Evolutionary conservation across 2,888 invertebrate genomes (phyloP).

Genomic region (Amiota minor): DNA sequence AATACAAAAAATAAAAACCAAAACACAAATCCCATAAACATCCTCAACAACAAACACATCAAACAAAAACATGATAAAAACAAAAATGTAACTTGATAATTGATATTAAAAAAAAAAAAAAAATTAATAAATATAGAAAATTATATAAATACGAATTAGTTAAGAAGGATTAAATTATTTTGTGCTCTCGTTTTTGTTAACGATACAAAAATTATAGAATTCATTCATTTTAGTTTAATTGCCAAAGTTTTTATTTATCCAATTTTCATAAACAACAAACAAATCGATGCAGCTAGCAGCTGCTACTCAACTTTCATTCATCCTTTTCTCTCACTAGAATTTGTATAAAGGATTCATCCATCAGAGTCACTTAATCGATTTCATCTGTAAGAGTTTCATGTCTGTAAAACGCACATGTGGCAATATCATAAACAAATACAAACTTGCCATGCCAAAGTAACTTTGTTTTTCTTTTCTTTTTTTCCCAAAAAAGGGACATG

Average conservation of each 20-base stretch:
- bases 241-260: constrained; percentile 60
- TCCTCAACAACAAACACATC: neutral
- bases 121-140: neutral
- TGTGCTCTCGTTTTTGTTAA: too few species aligned
- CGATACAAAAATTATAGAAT: constrained; percentile 55
- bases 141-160: constrained; percentile 26
- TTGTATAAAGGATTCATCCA: constrained; percentile 6
- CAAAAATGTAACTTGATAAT: neutral
- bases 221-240: constrained; percentile 64
- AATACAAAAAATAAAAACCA: constrained; percentile 30
- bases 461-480: too few species aligned
- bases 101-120: neutral
- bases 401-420: constrained; percentile 11
- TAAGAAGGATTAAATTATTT: too few species aligned
- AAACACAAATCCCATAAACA: constrained; percentile 44
- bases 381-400: constrained; percentile 3
- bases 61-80: neutral
- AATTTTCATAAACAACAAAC: constrained; percentile 38
- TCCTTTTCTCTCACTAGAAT: neutral
- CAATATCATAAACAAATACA: constrained; percentile 61
- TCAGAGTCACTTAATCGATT: constrained; percentile 17
- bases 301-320: neutral
- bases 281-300: constrained; percentile 6
- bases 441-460: constrained; percentile 47
- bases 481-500: too few species aligned